Evolutionary conservation across 2,888 invertebrate species (phyloP), one percentile per base, ranked within the genome.

Genomic region (Chromoteleia sp.): DNA sequence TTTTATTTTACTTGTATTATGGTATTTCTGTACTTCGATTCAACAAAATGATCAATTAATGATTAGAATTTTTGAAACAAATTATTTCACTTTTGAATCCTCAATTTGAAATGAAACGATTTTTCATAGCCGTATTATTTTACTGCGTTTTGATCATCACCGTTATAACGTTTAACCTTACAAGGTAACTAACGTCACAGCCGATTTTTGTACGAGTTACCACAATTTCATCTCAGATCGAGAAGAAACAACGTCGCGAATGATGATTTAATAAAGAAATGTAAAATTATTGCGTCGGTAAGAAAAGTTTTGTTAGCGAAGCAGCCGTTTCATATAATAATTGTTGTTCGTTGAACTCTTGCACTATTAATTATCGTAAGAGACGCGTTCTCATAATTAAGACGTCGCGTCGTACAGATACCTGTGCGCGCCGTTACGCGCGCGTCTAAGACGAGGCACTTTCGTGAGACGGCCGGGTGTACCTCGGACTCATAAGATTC

Each of bases 291-390:
- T 33, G 39, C 14, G 25, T 43, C 8, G 12, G 5, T 12, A 19
- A 39, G 67, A 68, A 54, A 54, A 59, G 54, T 56, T 70, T 50
- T 67, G 54, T 65, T 43, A 36, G 25, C 21, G 8, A 10, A 56
- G 41, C 39, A 67, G 25, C 29, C 61, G 54, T 78, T 54, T 67
- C 48, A 29, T 36, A 79, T 81, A 83, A 81, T 78, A 82, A 81
- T 73, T 82, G 52, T 63, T 84, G 81, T 83, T 86, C 82, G 86
- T 81, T 80, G 83, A 68, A 77, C 83, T 74, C 67, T 74, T 54
- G 67, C 52, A 81, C 84, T 83, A 88, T 88, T 88, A 89, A 89
- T 88, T 87, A 89, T 87, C 84, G 83, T 84, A 67, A 48, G 78
- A 50, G 85, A 86, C 85, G 75, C 73, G 77, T 83, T 82, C 84